A percentile compares a stretch with the other conserved stretches of the same genome.
These are phyloP conservation scores for Pachyramphus minor DNA, from an alignment of 2,113 vertebrate genomes.

Conservation along the genomic window DNA sequence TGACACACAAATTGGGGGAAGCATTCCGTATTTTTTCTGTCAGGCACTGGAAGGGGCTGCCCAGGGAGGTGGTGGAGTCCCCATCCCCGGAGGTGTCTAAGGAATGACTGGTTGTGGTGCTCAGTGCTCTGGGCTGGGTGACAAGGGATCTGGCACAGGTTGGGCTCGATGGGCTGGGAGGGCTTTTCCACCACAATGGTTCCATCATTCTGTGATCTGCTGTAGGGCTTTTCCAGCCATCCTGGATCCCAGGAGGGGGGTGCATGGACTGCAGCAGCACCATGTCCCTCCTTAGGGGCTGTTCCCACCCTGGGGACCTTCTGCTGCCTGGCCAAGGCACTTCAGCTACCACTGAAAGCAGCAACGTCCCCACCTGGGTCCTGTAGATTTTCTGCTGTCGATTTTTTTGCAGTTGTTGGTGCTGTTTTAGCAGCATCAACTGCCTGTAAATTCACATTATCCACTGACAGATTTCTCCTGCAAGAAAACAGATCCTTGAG, in stretches of 20 bases:
- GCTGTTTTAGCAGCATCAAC: neutral
- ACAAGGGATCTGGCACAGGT: neutral
- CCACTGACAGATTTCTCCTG: neutral
- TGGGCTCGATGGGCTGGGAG: neutral
- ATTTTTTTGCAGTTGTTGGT: neutral
- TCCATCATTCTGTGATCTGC: neutral
- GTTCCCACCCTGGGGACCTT: neutral
- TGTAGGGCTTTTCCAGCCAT: neutral
- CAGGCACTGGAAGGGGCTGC: neutral
- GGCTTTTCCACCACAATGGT: neutral
- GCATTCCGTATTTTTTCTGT: neutral
- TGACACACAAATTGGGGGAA: neutral
- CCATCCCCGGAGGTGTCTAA: neutral
- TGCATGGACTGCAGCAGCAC: neutral
- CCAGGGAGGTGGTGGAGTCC: neutral
- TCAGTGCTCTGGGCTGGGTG: neutral
- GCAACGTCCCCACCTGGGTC: accelerated
- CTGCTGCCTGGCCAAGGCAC: neutral
- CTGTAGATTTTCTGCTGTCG: too few species aligned
- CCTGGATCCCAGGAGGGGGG: accelerated
- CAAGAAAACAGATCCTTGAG: neutral
- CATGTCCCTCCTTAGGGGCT: accelerated
- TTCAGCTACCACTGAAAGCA: neutral
- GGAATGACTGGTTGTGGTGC: neutral
- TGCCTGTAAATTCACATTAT: neutral